phyloP scores from a whole-genome alignment of 2,797 vertebrate species.

The Myotis pilosus region DNA sequence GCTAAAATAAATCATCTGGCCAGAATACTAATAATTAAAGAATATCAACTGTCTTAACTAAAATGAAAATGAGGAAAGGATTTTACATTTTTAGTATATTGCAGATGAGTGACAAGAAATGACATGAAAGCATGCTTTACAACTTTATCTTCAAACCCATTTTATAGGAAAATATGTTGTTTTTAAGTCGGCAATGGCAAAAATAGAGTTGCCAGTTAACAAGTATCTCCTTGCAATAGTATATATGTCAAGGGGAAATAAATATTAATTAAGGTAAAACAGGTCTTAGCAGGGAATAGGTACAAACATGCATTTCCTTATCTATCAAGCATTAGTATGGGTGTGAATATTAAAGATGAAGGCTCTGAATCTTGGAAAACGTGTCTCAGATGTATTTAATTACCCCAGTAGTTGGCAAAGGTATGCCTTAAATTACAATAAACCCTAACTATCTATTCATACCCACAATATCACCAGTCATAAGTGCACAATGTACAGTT shows the following conservation, averaged over 20 bases:
- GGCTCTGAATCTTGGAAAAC: background rate
- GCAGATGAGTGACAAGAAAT: conserved; percentile 44
- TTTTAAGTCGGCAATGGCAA: background rate
- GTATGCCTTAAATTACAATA: background rate
- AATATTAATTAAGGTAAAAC: background rate
- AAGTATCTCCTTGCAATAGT: background rate
- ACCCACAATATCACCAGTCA: background rate
- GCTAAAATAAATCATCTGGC: conserved; percentile 70
- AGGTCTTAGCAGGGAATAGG: background rate
- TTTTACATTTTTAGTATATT: conserved; percentile 57
- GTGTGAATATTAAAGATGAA: background rate
- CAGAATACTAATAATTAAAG: conserved; percentile 72
- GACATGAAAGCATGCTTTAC: background rate
- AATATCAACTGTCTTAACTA: conserved; percentile 46
- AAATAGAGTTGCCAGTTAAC: conserved; percentile 5
- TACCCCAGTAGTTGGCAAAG: background rate
- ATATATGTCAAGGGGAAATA: background rate
- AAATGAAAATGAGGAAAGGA: conserved; percentile 62
- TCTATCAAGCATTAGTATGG: background rate
- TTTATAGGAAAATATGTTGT: background rate
- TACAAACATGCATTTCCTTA: background rate
- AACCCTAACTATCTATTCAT: background rate
- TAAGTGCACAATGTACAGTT: background rate
- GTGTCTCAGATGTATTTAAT: background rate
- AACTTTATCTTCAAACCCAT: background rate